Percentiles rank a stretch among this genome's conserved stretches.
These are phyloP conservation scores for Nomada hirtipes DNA, from an alignment of 2,888 invertebrate species.

Conservation along the genomic window DNA sequence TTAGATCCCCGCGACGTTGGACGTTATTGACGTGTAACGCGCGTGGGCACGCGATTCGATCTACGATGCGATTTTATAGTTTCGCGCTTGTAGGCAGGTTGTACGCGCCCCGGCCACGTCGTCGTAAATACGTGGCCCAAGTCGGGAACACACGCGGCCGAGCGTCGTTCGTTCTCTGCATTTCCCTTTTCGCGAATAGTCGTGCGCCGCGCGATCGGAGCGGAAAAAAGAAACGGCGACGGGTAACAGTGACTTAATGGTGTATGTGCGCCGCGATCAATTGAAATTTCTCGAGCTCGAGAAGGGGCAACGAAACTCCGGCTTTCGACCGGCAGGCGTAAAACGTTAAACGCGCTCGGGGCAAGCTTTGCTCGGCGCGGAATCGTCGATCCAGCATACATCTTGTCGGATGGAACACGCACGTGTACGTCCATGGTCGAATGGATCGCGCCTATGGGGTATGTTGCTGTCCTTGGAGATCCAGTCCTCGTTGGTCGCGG, in stretches of 20 bases:
- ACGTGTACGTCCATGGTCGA: not conserved
- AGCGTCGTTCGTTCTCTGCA: constrained; percentile 32
- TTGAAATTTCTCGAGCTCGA: too few relatives aligned
- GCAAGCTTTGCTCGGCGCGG: not conserved
- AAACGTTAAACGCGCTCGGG: too few relatives aligned
- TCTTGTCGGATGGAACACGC: constrained; percentile 14
- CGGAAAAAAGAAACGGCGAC: too few relatives aligned
- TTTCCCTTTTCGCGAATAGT: not conserved
- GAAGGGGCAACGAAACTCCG: too few relatives aligned
- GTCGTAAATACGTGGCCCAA: constrained; percentile 69
- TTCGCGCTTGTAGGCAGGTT: constrained; percentile 49
- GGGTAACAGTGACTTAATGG: too few relatives aligned
- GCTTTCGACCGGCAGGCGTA: too few relatives aligned
- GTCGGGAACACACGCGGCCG: constrained; percentile 44
- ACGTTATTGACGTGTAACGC: constrained; percentile 32
- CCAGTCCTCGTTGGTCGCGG: too few relatives aligned
- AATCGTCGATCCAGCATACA: not conserved
- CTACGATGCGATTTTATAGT: constrained; percentile 17
- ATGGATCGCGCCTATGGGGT: too few relatives aligned
- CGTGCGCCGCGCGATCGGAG: too few relatives aligned
- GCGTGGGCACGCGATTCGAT: constrained; percentile 32
- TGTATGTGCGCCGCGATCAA: not conserved
- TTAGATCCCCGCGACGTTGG: not conserved
- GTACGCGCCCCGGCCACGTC: constrained; percentile 53
- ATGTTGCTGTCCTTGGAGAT: too few relatives aligned